Percentiles rank a stretch among this genome's conserved stretches.
These are phyloP conservation scores for Pygoscelis antarcticus DNA, from an alignment of 2,113 vertebrate species.

Conservation along the genomic window DNA sequence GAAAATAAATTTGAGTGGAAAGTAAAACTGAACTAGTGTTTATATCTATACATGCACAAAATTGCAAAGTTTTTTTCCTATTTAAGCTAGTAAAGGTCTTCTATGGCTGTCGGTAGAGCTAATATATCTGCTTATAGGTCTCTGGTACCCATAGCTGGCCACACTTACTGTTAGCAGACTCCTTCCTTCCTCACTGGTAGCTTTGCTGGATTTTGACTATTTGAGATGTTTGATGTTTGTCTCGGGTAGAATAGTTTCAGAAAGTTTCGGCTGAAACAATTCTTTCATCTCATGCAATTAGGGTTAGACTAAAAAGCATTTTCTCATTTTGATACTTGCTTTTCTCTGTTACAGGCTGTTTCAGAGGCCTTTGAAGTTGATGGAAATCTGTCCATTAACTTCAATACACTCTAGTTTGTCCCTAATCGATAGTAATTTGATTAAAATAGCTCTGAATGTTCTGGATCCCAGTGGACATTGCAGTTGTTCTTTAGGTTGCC, in stretches of 20 bases:
- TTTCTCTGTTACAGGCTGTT: not conserved
- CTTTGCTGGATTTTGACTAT: not conserved
- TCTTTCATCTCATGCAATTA: conserved; percentile 49
- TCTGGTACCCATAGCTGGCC: not conserved
- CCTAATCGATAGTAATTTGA: conserved; percentile 64
- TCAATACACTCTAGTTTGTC: conserved; percentile 40
- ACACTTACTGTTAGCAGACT: not conserved
- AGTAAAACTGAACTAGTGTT: not conserved
- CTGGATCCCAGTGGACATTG: not conserved
- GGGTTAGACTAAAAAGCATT: not conserved
- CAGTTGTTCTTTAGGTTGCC: not conserved
- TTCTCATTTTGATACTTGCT: conserved; percentile 7
- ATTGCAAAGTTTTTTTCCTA: rapidly evolving
- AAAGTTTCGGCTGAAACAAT: not conserved
- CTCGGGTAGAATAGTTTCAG: not conserved
- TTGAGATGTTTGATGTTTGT: not conserved
- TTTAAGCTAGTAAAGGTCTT: not conserved
- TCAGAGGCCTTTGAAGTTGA: conserved; percentile 50
- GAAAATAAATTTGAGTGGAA: not conserved
- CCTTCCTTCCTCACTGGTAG: not conserved
- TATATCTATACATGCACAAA: not conserved
- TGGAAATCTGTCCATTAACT: conserved; percentile 58
- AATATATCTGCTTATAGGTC: not conserved
- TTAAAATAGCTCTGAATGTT: conserved; percentile 55
- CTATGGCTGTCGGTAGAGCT: not conserved